phyloP scores from a whole-genome alignment of 2,113 vertebrate genomes.

The Myotis yumanensis region DNA sequence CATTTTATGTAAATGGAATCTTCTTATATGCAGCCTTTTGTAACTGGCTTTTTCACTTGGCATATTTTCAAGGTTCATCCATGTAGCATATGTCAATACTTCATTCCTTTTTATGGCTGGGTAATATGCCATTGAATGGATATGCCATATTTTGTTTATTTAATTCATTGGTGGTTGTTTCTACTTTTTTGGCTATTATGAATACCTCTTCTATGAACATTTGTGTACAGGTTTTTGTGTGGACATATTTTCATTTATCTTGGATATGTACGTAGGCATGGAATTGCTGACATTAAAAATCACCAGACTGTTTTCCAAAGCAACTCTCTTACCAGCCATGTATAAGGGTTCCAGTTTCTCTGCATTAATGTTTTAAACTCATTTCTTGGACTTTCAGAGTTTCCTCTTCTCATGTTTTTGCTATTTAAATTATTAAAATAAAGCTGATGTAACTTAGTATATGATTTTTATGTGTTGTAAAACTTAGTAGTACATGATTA shows the following conservation, averaged over 20 bases:
- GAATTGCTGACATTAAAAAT: neutral
- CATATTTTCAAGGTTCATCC: neutral
- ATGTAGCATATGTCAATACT: neutral
- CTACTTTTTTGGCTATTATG: neutral
- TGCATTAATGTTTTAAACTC: neutral
- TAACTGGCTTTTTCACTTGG: neutral
- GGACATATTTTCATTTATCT: neutral
- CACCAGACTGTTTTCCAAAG: neutral
- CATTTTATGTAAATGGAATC: conserved; percentile 7
- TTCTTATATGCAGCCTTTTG: neutral
- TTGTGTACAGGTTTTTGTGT: neutral
- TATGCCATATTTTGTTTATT: neutral
- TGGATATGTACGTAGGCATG: neutral
- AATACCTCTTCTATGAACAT: neutral
- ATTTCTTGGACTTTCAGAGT: neutral
- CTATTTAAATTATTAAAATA: neutral
- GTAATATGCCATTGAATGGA: neutral
- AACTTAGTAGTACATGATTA: neutral
- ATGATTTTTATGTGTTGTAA: neutral
- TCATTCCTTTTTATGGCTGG: neutral
- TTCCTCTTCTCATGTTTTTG: neutral
- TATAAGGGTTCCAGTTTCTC: neutral
- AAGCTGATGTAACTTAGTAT: neutral
- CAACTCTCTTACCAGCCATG: neutral
- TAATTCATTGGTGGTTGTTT: neutral